Evolutionary conservation across 1,140 invertebrate species (phyloP).

Genomic region (Hyles vespertilio): DNA sequence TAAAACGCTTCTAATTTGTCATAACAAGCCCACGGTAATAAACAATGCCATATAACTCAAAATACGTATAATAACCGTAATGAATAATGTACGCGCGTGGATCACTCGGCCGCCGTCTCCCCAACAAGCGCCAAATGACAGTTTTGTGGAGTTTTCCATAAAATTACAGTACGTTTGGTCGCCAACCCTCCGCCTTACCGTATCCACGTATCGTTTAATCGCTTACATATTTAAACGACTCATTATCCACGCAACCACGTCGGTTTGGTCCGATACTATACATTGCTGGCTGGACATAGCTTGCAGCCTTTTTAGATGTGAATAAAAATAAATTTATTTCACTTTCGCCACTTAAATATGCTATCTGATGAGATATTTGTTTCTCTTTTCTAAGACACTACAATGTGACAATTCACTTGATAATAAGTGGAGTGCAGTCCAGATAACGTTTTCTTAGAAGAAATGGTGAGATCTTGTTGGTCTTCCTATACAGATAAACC

Average conservation of each 20-base stretch:
- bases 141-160: constrained; percentile 38
- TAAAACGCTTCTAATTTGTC: too few species aligned
- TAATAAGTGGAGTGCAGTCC: too few species aligned
- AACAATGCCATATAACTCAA: neutral
- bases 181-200: neutral
- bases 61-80: neutral
- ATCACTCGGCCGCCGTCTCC: neutral
- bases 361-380: too few species aligned
- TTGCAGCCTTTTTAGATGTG: too few species aligned
- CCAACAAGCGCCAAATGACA: constrained; percentile 34
- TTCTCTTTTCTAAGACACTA: too few species aligned
- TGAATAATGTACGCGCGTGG: neutral
- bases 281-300: neutral
- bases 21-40: too few species aligned
- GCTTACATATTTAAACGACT: constrained; percentile 53
- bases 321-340: too few species aligned
- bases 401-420: too few species aligned
- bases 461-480: too few species aligned
- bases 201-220: constrained; percentile 49
- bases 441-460: too few species aligned
- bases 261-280: neutral
- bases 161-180: constrained; percentile 35
- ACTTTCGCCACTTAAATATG: too few species aligned
- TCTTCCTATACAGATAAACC: too few species aligned
- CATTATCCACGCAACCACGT: constrained; percentile 34